phyloP scores from a whole-genome alignment of 1,140 invertebrate genomes.

The Drosophila nigrodunni region DNA sequence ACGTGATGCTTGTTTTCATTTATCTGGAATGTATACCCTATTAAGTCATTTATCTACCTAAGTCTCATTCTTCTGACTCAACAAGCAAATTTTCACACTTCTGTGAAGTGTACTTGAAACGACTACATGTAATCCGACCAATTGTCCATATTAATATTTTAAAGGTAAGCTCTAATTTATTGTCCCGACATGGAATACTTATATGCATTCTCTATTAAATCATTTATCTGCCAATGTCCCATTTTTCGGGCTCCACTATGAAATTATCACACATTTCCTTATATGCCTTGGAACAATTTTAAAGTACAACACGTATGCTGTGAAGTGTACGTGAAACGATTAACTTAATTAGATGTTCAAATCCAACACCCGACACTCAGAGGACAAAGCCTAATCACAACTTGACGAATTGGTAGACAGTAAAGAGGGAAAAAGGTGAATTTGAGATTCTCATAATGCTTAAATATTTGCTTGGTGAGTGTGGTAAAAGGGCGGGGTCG shows the following conservation, averaged over 20 bases:
- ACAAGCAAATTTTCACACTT: slow-evolving; percentile 22
- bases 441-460: slow-evolving; percentile 44
- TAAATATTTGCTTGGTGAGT: slow-evolving; percentile 65
- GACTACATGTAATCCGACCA: too few species aligned
- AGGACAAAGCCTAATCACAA: slow-evolving; percentile 30
- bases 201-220: too few species aligned
- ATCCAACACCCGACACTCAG: slow-evolving; percentile 31
- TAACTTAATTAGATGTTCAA: slow-evolving; percentile 66
- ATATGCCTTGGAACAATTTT: slow-evolving; percentile 21
- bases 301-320: slow-evolving; percentile 21
- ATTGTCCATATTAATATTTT: too few species aligned
- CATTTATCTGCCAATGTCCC: too few species aligned
- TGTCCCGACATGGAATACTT: too few species aligned
- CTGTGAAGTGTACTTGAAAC: slow-evolving; percentile 41
- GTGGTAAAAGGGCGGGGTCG: slow-evolving; percentile 5
- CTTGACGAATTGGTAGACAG: slow-evolving; percentile 39
- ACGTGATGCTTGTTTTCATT: not conserved
- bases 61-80: not conserved
- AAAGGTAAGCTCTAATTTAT: too few species aligned
- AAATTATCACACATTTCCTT: slow-evolving; percentile 24
- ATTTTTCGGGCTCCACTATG: not conserved
- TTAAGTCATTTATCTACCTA: not conserved
- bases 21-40: not conserved
- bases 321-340: slow-evolving; percentile 49
- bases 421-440: slow-evolving; percentile 9